A percentile compares a stretch with the other conserved stretches of the same genome.
Evolutionary conservation across 1,140 invertebrate species (phyloP).

Genomic region (Drosophila dunni): DNA sequence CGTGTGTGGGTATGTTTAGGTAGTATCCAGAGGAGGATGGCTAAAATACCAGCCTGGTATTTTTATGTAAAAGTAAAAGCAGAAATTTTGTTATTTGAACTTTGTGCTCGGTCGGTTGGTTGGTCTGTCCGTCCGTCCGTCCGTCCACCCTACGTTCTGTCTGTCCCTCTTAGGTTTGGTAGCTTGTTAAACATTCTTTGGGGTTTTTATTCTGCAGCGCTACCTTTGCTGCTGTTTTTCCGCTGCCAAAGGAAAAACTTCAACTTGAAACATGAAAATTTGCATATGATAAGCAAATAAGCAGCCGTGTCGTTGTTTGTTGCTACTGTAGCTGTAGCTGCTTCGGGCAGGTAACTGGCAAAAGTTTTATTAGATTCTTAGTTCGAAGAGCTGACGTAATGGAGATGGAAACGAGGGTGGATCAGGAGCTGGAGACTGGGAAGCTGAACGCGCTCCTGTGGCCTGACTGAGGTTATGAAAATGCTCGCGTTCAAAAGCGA

Average conservation of each 20-base stretch:
- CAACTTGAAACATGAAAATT: slow-evolving; percentile 76
- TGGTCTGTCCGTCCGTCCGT: slow-evolving; percentile 8
- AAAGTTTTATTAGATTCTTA: slow-evolving; percentile 83
- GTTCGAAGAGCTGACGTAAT: slow-evolving; percentile 38
- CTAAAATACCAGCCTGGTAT: slow-evolving; percentile 37
- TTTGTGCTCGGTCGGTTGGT: slow-evolving; percentile 57
- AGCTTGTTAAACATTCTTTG: slow-evolving; percentile 81
- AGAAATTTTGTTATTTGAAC: slow-evolving; percentile 79
- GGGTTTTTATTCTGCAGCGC: slow-evolving; percentile 41
- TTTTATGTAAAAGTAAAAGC: slow-evolving; percentile 69
- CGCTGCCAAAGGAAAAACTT: slow-evolving; percentile 60
- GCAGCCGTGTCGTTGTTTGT: slow-evolving; percentile 52
- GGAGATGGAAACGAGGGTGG: not conserved
- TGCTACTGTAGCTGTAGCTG: slow-evolving; percentile 25
- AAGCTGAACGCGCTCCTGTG: slow-evolving; percentile 50
- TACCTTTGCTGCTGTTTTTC: slow-evolving; percentile 2
- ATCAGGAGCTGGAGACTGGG: not conserved
- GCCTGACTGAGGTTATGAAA: slow-evolving; percentile 67
- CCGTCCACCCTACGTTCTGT: no score
- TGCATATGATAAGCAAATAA: slow-evolving; percentile 83
- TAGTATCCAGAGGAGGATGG: slow-evolving; percentile 4
- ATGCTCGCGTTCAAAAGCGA: slow-evolving; percentile 48
- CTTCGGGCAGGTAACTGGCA: slow-evolving; percentile 62
- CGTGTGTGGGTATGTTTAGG: not conserved
- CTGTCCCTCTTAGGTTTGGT: slow-evolving; percentile 66